Evolutionary conservation across 2,113 vertebrate species (phyloP).

Genomic region (Neomonachus schauinslandi): DNA sequence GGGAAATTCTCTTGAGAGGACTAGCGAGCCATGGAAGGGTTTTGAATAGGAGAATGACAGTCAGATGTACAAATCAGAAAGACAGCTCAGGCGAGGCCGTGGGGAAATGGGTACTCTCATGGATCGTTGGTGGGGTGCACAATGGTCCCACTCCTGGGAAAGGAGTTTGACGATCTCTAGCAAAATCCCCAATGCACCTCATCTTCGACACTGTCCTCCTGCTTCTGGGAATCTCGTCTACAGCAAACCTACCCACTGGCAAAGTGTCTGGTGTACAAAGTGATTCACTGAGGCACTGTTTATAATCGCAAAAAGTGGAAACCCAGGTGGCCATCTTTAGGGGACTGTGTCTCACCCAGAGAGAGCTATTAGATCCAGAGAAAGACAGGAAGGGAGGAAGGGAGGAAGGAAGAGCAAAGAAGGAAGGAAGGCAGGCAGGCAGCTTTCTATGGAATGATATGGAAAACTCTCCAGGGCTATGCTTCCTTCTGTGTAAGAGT

Average conservation of each 20-base stretch:
- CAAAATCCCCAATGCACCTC: background rate
- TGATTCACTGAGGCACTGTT: background rate
- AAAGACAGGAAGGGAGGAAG: background rate
- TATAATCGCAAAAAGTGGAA: background rate
- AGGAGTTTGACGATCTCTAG: background rate
- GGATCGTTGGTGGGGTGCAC: background rate
- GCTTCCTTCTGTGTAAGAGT: background rate
- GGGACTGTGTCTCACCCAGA: background rate
- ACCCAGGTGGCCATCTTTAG: background rate
- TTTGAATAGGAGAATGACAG: background rate
- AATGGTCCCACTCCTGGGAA: rapidly evolving
- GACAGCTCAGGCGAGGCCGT: background rate
- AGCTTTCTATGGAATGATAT: background rate
- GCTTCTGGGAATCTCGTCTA: background rate
- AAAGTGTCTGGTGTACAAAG: background rate
- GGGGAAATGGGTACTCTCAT: background rate
- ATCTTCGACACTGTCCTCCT: background rate
- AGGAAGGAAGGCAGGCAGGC: background rate
- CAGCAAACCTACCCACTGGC: background rate
- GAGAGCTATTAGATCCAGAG: background rate
- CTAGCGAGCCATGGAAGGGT: background rate
- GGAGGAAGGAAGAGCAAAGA: background rate
- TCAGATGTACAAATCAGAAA: background rate
- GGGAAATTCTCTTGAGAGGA: background rate
- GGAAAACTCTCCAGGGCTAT: background rate